Base-by-base conservation (phyloP, 2,797 vertebrate genomes). In the Peromyscus attwateri region DNA sequence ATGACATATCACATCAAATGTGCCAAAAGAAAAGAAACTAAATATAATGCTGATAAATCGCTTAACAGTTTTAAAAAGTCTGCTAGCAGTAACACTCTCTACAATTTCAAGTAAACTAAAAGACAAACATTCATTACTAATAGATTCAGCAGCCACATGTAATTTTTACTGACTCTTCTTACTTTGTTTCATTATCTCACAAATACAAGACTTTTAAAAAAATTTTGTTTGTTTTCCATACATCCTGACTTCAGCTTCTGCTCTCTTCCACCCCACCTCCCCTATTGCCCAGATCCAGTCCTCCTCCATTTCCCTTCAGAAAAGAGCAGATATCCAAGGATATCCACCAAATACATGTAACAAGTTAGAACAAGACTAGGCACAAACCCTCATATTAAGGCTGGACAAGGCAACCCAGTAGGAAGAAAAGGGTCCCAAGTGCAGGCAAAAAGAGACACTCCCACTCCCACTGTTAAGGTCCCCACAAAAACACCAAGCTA, bases 31-130 rank as follows among this genome's bases (percentile, higher is more conserved):
- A 91, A 90, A 60, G 34, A 68, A 93, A 89, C 62, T 68, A 84
- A 66, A 94, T 64, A 52, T 73, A 62, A 80, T 46, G 92, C 57
- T 80, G 73, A 89, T 43, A 92, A 84, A 77, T 37, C 62, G 34
- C 80, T 94, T 70, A 93, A 43, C 70, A 94, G 81, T 70, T 89
- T 29, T 82, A 84, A 96, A 96, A 52, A 71, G 70, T 80, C 62
- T 93, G 49, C 81, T 60, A 95, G 10, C 80, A 73, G 84, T 6
- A 87, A 37, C 10, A 88, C 49, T 40, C 46, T 85, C 92, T 92
- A 90, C 68, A 70, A 60, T 11, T 43, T 91, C 43, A 94, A 96
- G 60, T 66, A 52, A 94, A 73, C 46, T n/a, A 95, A 95, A 95
- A 93, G 8, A 12, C 66, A 55, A 97, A 83, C 40, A 93, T 84